Evolutionary conservation across 30 jellyfish, hydroid and myxozoan genomes (phyloP).

Genomic region (Hydractinia symbiolongicarpus): DNA sequence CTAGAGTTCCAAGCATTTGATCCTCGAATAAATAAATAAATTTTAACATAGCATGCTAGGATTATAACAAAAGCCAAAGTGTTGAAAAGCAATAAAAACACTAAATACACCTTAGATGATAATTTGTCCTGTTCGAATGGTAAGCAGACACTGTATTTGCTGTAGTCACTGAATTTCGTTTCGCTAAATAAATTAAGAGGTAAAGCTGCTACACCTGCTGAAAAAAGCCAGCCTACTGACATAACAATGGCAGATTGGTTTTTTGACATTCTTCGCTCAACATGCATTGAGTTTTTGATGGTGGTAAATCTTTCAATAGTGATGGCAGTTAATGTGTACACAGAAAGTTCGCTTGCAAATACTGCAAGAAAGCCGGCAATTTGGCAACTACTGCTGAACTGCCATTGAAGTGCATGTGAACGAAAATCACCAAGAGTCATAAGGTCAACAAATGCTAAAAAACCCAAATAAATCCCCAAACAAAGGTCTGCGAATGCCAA

Average conservation of each 20-base stretch:
- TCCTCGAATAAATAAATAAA: slow-evolving; percentile 67
- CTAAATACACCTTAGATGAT: slow-evolving; percentile 50
- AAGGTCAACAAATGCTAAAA: slow-evolving; percentile 73
- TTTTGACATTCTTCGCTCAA: slow-evolving; percentile 51
- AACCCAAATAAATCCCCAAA: slow-evolving; percentile 74
- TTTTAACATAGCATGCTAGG: slow-evolving; percentile 72
- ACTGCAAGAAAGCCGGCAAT: slow-evolving; percentile 94
- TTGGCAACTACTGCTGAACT: slow-evolving; percentile 75
- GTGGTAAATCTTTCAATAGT: slow-evolving; percentile 84
- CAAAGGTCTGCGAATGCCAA: slow-evolving; percentile 85
- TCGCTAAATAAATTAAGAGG: slow-evolving; percentile 64
- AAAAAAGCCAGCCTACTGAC: slow-evolving; percentile 80
- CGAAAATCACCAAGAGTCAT: slow-evolving; percentile 86
- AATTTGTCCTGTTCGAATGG: slow-evolving; percentile 69
- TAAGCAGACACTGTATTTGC: slow-evolving; percentile 79
- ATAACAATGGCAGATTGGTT: slow-evolving; percentile 55
- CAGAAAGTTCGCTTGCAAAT: slow-evolving; percentile 83
- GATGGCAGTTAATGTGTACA: slow-evolving; percentile 65
- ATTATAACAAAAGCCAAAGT: slow-evolving; percentile 60
- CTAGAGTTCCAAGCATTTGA: slow-evolving; percentile 90
- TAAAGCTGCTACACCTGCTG: slow-evolving; percentile 53
- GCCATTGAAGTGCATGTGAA: slow-evolving; percentile 93
- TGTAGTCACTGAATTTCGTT: slow-evolving; percentile 68
- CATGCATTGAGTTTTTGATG: slow-evolving; percentile 71
- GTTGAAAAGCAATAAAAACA: slow-evolving; percentile 45